These are phyloP conservation scores for Poecile montanus DNA, from an alignment of 2,797 vertebrate species.

Conservation along the genomic window DNA sequence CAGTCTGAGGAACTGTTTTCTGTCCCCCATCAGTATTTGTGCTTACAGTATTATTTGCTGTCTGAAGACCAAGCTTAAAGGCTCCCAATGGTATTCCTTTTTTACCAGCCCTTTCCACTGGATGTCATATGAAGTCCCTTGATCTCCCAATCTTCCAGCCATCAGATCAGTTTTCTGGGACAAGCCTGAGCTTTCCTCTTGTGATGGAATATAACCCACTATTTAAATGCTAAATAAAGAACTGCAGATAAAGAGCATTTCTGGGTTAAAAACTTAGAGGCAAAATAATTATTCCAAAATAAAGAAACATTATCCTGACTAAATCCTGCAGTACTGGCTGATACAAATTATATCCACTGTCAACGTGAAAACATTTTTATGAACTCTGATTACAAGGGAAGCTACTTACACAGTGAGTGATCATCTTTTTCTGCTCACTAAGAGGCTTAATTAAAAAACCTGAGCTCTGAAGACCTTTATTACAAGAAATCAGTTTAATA, in stretches of 20 bases:
- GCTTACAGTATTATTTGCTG: neutral
- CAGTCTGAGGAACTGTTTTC: neutral
- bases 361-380: neutral
- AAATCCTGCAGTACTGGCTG: neutral
- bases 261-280: neutral
- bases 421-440: neutral
- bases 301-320: neutral
- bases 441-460: slow-evolving; percentile 1
- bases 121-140: neutral
- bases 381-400: neutral
- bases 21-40: neutral
- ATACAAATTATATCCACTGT: neutral
- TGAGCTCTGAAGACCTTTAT: neutral
- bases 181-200: neutral
- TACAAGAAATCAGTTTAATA: neutral
- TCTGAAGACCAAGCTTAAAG: neutral
- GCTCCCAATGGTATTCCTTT: neutral
- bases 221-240: neutral
- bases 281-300: neutral
- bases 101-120: neutral
- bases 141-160: neutral
- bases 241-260: neutral
- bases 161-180: neutral
- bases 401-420: neutral
- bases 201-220: neutral